Base-by-base conservation (phyloP, 2,888 invertebrate genomes). In the Melieria crassipennis region DNA sequence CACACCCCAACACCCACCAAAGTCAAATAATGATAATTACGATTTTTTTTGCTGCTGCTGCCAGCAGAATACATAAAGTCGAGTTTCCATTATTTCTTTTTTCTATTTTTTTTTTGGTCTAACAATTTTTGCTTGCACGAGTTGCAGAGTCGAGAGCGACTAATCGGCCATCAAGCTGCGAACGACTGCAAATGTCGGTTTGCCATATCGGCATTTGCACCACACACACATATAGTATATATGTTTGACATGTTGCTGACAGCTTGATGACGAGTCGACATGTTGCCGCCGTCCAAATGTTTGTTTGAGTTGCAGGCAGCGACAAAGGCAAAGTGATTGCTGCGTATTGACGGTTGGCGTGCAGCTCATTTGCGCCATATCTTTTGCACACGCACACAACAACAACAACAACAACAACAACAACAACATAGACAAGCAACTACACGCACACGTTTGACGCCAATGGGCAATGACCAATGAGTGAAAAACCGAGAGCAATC, bases 231-330 rank as follows among this genome's bases (percentile, higher is more conserved):
- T 16, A 16, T 16, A 16, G 1, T 30, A 47, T 75, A 76, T 77
- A 72, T 72, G 72, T 75, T 75, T 73, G 74, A 74, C 70, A 52
- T 77, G 76, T 72, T 68, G 69, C 72, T 76, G 76, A 76, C 77
- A 74, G 72, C 63, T 70, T 71, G 71, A 73, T 72, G 70, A 70
- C 57, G 67, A 9, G 47, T 62, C 45, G 52, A 10, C 64, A 64
- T 64, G 43, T 55, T 43, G 13, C 42, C 6, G 52, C 43, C 42
- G 47, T n/a, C 5, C 30, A 30, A 30, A 30, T 30, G 30, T 30
- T 30, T 30, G 30, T 30, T 30, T 30, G 30, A 30, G 30, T 30
- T 5, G 1, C 52, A 6, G 45, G 13, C n/a, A 7, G 48, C 43
- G 52, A 43, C 9, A 50, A 6, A 7, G 10, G 11, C 64, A 55